Conservation (phyloP, 1,140 invertebrate species). For the Lerema accius region DNA sequence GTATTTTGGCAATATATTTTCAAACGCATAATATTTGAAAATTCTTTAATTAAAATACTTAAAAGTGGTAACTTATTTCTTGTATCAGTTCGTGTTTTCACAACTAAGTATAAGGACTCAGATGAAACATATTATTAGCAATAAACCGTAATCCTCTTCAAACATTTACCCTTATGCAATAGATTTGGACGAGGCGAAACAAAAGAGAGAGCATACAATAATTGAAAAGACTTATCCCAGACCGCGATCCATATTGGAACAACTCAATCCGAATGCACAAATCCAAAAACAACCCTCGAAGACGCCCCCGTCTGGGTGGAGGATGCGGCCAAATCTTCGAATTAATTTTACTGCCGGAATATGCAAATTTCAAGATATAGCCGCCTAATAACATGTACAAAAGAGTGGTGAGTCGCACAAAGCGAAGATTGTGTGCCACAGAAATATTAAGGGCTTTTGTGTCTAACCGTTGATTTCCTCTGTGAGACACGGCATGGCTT, state of each 20-base stretch:
- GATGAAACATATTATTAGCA: no score
- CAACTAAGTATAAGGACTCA: no score
- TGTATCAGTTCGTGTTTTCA: no score
- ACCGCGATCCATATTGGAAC: conserved; percentile 53
- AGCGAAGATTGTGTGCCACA: conserved; percentile 41
- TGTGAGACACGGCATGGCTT: conserved; percentile 4
- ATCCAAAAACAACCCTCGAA: conserved; percentile 67
- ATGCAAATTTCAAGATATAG: conserved; percentile 82
- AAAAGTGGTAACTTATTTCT: no score
- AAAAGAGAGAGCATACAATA: conserved; percentile 1
- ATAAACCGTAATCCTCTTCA: no score
- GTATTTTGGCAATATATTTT: no score
- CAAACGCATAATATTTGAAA: no score
- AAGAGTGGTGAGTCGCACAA: conserved; percentile 75
- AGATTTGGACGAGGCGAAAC: neutral
- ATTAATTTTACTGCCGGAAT: conserved; percentile 84
- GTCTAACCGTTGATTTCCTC: conserved; percentile 27
- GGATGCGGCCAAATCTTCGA: conserved; percentile 82
- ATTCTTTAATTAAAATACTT: no score
- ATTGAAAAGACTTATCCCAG: conserved; percentile 5
- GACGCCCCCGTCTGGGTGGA: conserved; percentile 55
- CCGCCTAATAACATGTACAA: conserved; percentile 80
- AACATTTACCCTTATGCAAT: no score
- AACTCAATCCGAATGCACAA: conserved; percentile 67
- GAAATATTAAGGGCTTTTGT: conserved; percentile 14